Percentiles rank a stretch among this genome's conserved stretches.
phyloP scores from a whole-genome alignment of 2,113 vertebrate genomes.

The Scartelaos histophorus region DNA sequence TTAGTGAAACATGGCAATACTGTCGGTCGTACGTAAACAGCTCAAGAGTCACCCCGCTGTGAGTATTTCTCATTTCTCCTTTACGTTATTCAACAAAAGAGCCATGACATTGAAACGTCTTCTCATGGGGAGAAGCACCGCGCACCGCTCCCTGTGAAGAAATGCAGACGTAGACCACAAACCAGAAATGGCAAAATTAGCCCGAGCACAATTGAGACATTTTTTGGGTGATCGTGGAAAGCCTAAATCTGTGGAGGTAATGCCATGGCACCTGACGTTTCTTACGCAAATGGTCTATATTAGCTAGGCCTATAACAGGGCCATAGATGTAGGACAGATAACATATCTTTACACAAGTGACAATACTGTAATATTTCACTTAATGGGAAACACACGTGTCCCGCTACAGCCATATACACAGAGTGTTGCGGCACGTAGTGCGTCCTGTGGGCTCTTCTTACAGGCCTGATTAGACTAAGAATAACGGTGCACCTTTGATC shows the following conservation, averaged over 20 bases:
- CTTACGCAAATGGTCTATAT: background rate
- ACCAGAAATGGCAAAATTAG: background rate
- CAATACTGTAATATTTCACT: background rate
- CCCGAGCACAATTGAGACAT: background rate
- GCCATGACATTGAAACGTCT: conserved; percentile 57
- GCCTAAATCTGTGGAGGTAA: background rate
- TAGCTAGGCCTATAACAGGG: background rate
- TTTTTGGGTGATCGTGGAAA: background rate
- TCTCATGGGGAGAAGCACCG: background rate
- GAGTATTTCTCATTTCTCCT: conserved; percentile 36
- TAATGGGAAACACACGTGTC: background rate
- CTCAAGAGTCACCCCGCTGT: conserved; percentile 75
- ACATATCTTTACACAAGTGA: background rate
- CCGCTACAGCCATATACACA: conserved; percentile 14
- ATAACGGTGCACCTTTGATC: background rate
- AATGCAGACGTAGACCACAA: background rate
- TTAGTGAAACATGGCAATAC: conserved; percentile 37
- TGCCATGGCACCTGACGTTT: background rate
- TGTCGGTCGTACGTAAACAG: conserved; percentile 62
- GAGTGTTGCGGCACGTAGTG: conserved; percentile 33
- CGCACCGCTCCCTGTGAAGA: background rate
- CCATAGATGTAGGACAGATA: background rate
- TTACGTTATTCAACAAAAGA: background rate
- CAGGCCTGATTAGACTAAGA: conserved; percentile 14
- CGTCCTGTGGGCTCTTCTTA: conserved; percentile 1